Conservation (phyloP, 2,888 invertebrate genomes). For the Apotomis capreana region DNA sequence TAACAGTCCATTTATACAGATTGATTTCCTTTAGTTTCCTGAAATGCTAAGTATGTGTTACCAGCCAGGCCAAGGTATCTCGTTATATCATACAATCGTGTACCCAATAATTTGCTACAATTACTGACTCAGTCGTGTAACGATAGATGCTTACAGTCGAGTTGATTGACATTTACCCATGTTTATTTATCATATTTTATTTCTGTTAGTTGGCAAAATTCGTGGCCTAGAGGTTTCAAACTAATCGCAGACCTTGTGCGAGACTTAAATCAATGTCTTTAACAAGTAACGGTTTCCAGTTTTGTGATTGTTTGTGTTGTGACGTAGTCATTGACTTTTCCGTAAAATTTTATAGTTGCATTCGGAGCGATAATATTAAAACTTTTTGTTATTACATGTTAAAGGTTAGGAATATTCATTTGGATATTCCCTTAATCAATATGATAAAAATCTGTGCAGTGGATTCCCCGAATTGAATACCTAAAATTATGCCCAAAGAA, state of each 20-base stretch:
- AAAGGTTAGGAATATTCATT: background rate
- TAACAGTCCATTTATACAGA: slow-evolving; percentile 7
- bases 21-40: slow-evolving; percentile 5
- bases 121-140: slow-evolving; percentile 31
- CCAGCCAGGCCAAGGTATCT: slow-evolving; percentile 22
- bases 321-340: slow-evolving; percentile 28
- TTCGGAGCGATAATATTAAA: background rate
- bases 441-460: background rate
- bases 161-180: slow-evolving; percentile 37
- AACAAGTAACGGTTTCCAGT: slow-evolving; percentile 36
- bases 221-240: slow-evolving; percentile 37
- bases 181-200: slow-evolving; percentile 30
- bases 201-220: slow-evolving; percentile 36
- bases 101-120: slow-evolving; percentile 37
- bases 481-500: background rate
- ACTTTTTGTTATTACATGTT: background rate
- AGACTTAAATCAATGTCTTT: slow-evolving; percentile 40
- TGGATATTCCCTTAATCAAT: slow-evolving; percentile 2
- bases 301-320: slow-evolving; percentile 22
- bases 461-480: slow-evolving; percentile 17
- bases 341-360: background rate
- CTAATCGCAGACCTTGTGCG: slow-evolving; percentile 39
- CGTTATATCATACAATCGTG: slow-evolving; percentile 5
- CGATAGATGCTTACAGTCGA: slow-evolving; percentile 23
- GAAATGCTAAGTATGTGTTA: background rate